Base-by-base conservation (phyloP, 1,140 invertebrate species). In the Ceratina australensis region DNA sequence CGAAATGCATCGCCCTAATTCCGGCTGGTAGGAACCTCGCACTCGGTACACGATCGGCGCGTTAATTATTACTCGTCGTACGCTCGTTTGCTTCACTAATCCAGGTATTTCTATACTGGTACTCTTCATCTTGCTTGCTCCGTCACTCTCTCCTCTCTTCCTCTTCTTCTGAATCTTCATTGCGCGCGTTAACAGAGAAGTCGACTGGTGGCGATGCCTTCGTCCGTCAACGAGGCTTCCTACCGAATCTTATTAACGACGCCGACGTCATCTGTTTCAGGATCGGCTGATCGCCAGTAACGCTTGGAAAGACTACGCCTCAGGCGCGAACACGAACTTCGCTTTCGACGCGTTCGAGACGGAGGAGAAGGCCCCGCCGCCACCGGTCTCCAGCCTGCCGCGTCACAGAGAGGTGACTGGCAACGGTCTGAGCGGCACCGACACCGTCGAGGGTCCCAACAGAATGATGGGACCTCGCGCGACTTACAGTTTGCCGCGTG, bases 221-320 rank as follows among this genome's bases (percentile, higher is more conserved):
- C 16, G 1, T 42, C 10, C 33, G 10, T 42, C 33, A 10, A 42
- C 33, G 33, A 42, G 33, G 33, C 33, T 42, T 42, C 33, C 10
- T 2, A 42, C 33, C 33, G 33, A 42, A 42, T 42, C 10, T 42
- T 42, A 42, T 10, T 42, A 18, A 26, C 0, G 28, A 28, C 26
- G 47, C 10, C 22, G 12, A n/a, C 47, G 69, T 71, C 16, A 60
- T 20, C 47, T 1, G 0, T 81, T 83, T 76, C 93, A 97, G 96
- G 96, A 97, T 84, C 96, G 95, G 81, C 90, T 97, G 26, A 96
- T 97, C 72, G 95, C 95, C 24, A 96, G 95, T 89, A 95, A 96
- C 3, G 96, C 96, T 5, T 98, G 97, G 96, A 97, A 96, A 86
- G 96, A 98, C 88, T 97, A 97, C 87, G 94, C 96, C 2, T 93